Evolutionary conservation across 2,888 invertebrate species (phyloP), one percentile per base, ranked within the genome.

Genomic region (Barypeithes pellucidus): DNA sequence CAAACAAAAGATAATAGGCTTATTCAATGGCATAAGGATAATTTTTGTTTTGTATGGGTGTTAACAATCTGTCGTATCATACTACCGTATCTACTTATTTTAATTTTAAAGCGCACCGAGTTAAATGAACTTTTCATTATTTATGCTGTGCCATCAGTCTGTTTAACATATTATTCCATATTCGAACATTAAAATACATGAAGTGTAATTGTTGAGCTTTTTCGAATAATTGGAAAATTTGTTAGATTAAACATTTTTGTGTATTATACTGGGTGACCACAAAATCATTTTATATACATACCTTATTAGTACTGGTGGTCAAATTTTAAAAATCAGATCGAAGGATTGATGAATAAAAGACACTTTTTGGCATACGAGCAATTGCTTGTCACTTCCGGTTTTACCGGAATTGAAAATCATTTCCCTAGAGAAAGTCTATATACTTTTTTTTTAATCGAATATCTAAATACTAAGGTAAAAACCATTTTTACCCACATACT

Each of bases 1-100:
- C 45, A 63, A 63, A 73, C 73, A 73, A 73, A 68, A 73, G 73
- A 63, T 72, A 68, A 73, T 73, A 68, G 68, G 73, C 73, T 67
- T 73, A 68, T 43, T 72, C 61, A 72, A 57, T 20, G 24, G 16
- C 20, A 39, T 41, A 60, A 59, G 50, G 66, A 50, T 66, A 65
- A 71, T 71, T 71, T 71, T 71, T 45, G 61, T 72, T 72, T 67
- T 54, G 72, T 72, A 67, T 72, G 72, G 72, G 72, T 72, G 72
- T 72, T 67, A 72, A 72, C 72, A 72, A 72, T 72, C 67, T 72
- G 72, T 72, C 59, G 47, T 71, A 66, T 71, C 66, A n/a, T 71
- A 71, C 71, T 71, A 71, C 71, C 50, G 65, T 45, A 39, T 66
- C 47, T 33, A 61, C 29, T 72, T 54, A 71, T 71, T 71, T 66